phyloP scores from a whole-genome alignment of 2,797 vertebrate genomes.

The Hyperoplus immaculatus region DNA sequence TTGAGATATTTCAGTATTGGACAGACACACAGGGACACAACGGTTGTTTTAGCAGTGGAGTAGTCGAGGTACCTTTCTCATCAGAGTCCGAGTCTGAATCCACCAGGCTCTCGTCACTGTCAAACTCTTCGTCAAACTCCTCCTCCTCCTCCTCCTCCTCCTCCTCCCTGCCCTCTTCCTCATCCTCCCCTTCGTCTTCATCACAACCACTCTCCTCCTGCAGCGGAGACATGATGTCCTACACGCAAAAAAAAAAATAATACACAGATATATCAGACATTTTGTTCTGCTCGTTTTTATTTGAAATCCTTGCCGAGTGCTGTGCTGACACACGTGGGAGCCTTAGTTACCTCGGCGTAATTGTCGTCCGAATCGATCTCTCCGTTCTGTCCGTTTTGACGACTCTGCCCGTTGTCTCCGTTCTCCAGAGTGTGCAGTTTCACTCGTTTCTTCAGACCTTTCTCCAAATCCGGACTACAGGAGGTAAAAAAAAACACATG shows the following conservation, averaged over 20 bases:
- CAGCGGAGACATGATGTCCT: conserved; percentile 86
- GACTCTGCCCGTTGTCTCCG: conserved; percentile 86
- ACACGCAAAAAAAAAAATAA: conserved; percentile 31
- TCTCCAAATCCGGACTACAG: conserved; percentile 93
- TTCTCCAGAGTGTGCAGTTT: conserved; percentile 88
- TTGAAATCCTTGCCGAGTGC: not conserved
- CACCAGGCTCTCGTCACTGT: conserved; percentile 94
- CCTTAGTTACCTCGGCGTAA: conserved; percentile 83
- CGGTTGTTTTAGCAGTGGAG: conserved; percentile 6
- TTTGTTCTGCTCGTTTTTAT: not conserved
- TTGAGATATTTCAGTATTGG: not conserved
- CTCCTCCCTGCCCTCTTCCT: conserved; percentile 92
- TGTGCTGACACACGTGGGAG: not conserved
- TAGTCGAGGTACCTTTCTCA: conserved; percentile 89
- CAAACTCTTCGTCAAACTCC: conserved; percentile 87
- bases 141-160: conserved; percentile 93
- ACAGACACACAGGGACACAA: not conserved
- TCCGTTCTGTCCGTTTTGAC: conserved; percentile 84
- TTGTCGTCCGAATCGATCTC: conserved; percentile 94
- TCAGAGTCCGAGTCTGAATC: conserved; percentile 96
- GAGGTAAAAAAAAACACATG: not conserved
- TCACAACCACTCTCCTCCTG: conserved; percentile 97
- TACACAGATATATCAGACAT: conserved; percentile 10
- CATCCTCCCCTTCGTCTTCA: conserved; percentile 91
- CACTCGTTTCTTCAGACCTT: conserved; percentile 91